Percentiles rank a stretch among this genome's conserved stretches.
Evolutionary conservation across 2,113 vertebrate genomes (phyloP).

Genomic region (Chlamydotis undulata): DNA sequence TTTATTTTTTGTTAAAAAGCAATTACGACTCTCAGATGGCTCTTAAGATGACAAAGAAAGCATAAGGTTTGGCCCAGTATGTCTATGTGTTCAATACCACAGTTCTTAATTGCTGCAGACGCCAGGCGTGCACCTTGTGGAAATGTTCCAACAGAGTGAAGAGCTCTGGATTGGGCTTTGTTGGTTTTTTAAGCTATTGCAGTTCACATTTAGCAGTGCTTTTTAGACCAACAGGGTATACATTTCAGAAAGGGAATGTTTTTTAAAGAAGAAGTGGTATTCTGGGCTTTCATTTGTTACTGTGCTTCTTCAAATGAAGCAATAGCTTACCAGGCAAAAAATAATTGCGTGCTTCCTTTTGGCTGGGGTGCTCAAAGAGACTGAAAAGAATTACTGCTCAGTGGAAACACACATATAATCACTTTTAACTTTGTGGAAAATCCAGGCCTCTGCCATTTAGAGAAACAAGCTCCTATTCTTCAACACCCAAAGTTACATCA

Average conservation of each 20-base stretch:
- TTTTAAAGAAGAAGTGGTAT: neutral
- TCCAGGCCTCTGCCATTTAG: neutral
- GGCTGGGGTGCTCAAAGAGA: neutral
- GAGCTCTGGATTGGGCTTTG: neutral
- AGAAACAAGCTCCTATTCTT: neutral
- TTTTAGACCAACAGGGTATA: slow-evolving; percentile 7
- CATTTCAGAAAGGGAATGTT: slow-evolving; percentile 20
- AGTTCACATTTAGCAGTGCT: neutral
- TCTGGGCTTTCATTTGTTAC: slow-evolving; percentile 16
- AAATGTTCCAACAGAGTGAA: neutral
- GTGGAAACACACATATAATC: neutral
- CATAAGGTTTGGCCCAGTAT: neutral
- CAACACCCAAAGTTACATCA: neutral
- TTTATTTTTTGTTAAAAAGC: neutral
- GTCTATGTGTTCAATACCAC: neutral
- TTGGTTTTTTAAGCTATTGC: neutral
- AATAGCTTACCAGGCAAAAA: neutral
- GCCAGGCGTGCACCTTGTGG: neutral
- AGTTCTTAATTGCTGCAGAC: neutral
- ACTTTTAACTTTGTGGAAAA: neutral
- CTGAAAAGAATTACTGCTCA: neutral
- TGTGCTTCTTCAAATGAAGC: neutral
- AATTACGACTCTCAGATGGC: neutral
- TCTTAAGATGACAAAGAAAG: neutral
- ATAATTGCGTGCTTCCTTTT: neutral